phyloP scores from a whole-genome alignment of 1,140 invertebrate species.

The Asbolus verrucosus region DNA sequence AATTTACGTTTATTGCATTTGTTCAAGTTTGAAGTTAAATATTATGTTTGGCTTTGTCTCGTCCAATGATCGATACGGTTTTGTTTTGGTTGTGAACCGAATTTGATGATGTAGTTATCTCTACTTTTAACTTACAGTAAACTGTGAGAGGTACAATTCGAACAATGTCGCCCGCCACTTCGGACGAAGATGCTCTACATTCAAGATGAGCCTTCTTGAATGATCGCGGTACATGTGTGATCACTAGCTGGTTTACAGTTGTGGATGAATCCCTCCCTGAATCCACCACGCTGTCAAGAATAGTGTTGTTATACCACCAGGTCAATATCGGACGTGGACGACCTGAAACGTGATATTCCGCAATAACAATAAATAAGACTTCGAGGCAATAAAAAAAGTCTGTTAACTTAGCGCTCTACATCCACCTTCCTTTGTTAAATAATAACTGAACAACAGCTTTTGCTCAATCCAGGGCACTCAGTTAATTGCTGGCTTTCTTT shows the following conservation, averaged over 20 bases:
- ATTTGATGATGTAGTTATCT: too few species aligned
- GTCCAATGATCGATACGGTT: constrained; percentile 20
- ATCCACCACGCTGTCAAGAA: constrained; percentile 77
- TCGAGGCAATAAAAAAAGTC: too few species aligned
- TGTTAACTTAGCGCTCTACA: too few species aligned
- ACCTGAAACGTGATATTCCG: too few species aligned
- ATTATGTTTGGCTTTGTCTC: constrained; percentile 31
- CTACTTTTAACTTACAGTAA: constrained; percentile 73
- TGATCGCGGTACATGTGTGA: constrained; percentile 71
- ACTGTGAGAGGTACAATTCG: constrained; percentile 75
- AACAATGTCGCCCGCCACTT: constrained; percentile 68
- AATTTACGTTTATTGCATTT: constrained; percentile 53
- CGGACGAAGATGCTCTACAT: constrained; percentile 77
- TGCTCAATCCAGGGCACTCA: too few species aligned
- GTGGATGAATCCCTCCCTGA: constrained; percentile 69
- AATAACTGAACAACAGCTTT: too few species aligned
- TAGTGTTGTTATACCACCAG: constrained; percentile 81
- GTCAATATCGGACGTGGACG: constrained; percentile 79
- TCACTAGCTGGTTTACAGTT: constrained; percentile 76
- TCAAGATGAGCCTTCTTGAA: constrained; percentile 74
- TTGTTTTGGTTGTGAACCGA: too few species aligned
- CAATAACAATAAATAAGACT: too few species aligned
- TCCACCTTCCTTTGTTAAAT: too few species aligned
- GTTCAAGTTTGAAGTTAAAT: constrained; percentile 46
- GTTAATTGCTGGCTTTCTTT: too few species aligned